These are phyloP conservation scores for Drosophila kurseongensis DNA, from an alignment of 1,140 invertebrate species.

Conservation along the genomic window DNA sequence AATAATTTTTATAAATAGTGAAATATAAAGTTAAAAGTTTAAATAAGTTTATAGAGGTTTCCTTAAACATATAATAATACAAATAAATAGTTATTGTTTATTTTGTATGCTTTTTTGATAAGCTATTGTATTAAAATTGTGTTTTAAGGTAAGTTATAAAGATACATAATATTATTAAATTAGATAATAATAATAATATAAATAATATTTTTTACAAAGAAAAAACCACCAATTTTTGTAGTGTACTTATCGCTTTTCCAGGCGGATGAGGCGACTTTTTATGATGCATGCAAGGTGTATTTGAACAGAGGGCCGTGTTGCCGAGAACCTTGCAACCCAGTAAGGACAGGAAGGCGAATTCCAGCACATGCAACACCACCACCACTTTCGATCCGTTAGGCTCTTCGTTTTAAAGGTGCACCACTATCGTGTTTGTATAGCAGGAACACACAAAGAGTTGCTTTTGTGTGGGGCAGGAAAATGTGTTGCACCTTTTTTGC, in stretches of 20 bases:
- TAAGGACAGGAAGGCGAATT: slow-evolving; percentile 54
- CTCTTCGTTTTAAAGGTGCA: slow-evolving; percentile 13
- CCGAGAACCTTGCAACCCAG: slow-evolving; percentile 31
- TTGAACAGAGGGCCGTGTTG: slow-evolving; percentile 56
- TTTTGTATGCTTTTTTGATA: too few relatives aligned
- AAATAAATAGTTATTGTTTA: too few relatives aligned
- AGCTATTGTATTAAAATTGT: too few relatives aligned
- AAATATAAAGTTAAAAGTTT: too few relatives aligned
- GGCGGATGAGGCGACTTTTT: slow-evolving; percentile 47
- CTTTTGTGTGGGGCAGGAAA: slow-evolving; percentile 69
- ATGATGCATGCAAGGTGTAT: slow-evolving; percentile 70
- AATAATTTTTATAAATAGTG: too few relatives aligned
- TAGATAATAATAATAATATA: too few relatives aligned
- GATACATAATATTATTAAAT: too few relatives aligned
- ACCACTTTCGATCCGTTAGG: slow-evolving; percentile 62
- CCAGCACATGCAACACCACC: slow-evolving; percentile 50
- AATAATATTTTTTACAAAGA: neutral
- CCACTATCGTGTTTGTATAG: slow-evolving; percentile 47
- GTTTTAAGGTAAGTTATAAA: too few relatives aligned
- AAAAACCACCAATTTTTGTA: neutral
- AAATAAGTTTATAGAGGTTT: too few relatives aligned
- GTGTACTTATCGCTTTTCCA: slow-evolving; percentile 64
- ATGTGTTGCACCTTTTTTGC: slow-evolving; percentile 77
- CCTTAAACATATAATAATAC: too few relatives aligned
- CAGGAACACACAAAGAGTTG: slow-evolving; percentile 78